Percentiles rank a stretch among this genome's conserved stretches.
phyloP scores from a whole-genome alignment of 1,140 invertebrate species.

The Mesaphorura yosii region DNA sequence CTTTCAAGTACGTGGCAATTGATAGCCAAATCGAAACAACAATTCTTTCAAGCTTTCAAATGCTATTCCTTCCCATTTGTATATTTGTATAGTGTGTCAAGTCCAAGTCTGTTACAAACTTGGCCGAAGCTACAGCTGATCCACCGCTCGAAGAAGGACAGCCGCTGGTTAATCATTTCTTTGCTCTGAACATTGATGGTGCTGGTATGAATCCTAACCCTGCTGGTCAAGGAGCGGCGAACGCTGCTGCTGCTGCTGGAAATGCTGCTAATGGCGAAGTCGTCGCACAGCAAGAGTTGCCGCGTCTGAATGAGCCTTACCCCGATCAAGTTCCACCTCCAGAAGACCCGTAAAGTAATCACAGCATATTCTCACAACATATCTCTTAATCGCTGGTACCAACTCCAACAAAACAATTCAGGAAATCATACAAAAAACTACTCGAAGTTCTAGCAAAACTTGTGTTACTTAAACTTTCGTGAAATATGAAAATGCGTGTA shows the following conservation, averaged over 20 bases:
- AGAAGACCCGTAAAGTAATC: no score
- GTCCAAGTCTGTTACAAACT: slow-evolving; percentile 85
- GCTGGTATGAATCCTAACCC: neutral
- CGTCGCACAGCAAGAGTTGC: neutral
- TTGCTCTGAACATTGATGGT: slow-evolving; percentile 10
- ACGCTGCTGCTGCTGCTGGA: neutral
- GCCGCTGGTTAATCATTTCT: slow-evolving; percentile 16
- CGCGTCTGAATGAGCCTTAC: slow-evolving; percentile 12
- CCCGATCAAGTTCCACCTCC: slow-evolving; percentile 15
- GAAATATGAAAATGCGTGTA: no score
- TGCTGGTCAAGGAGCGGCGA: neutral
- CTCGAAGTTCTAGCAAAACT: no score
- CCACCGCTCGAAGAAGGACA: slow-evolving; percentile 47
- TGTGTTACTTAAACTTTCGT: no score
- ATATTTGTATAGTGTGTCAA: slow-evolving; percentile 65
- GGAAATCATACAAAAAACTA: no score
- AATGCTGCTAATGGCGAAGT: slow-evolving; percentile 4
- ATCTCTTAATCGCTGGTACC: no score
- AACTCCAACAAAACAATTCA: no score
- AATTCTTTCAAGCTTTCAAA: neutral
- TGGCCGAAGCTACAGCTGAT: slow-evolving; percentile 83
- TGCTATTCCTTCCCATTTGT: slow-evolving; percentile 16
- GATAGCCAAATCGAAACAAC: neutral
- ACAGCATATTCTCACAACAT: no score
- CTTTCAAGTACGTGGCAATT: slow-evolving; percentile 50